Base-by-base conservation (phyloP, 92 coral and sea anemone species). In the Phenganax stokvisi region DNA sequence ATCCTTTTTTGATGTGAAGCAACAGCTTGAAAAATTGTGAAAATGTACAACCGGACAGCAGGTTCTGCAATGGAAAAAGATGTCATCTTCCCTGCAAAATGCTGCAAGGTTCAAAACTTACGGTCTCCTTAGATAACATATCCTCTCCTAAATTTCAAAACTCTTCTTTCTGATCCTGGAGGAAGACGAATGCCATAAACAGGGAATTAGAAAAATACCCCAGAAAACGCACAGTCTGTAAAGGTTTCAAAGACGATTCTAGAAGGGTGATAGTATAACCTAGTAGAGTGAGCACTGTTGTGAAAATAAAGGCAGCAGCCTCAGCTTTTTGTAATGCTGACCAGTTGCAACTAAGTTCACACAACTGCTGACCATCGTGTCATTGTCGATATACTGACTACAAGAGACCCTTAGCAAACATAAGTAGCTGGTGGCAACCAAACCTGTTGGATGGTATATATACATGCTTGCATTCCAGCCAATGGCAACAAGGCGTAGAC, bases 391-490 rank as follows among this genome's bases (percentile, higher is more conserved):
- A 71, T 89, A 86, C 56, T 84, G 90, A 47, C 81, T 72, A 63
- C 85, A 86, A 44, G 90, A 86, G 20, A 86, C 87, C 9, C 66
- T 53, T 0, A 84, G 83, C 9, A 77, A 16, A 15, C 90, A 80
- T 27, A 87, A 79, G 51, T 79, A 71, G 58, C 72, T 85, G 6
- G 90, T 84, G 57, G 86, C 88, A 11, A 85, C 79, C 73, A 85
- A 54, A 67, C 85, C 90, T 0, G 76, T 83, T 2, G 87, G n/a
- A 54, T 90, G 93, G 72, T 85, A 88, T n/a, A 87, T 69, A 31
- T 75, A 88, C 7, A 88, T 86, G 72, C 88, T 85, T 5, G 89
- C 90, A 57, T 90, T 90, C 90, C 89, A 87, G 12, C 90, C 88
- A 90, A 90, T 30, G 90, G 93, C 28, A 87, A 71, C 61, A 87